A percentile compares a stretch with the other conserved stretches of the same genome.
phyloP scores from a whole-genome alignment of 2,888 invertebrate species.

The Taphrorychus bicolor region DNA sequence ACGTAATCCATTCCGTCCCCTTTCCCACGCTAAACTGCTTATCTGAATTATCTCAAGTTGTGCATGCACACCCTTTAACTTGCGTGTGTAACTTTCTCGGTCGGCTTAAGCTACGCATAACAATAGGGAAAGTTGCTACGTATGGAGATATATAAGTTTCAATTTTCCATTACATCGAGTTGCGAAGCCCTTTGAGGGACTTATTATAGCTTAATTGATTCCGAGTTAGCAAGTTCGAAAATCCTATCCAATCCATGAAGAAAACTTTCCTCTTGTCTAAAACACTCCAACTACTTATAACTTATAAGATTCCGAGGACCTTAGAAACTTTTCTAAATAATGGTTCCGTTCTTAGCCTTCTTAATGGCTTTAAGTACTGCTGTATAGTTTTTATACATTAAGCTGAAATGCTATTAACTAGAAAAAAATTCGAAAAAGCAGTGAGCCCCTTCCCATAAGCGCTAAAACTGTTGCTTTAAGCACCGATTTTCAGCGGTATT shows the following conservation, averaged over 20 bases:
- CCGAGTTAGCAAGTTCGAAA: conserved; percentile 19
- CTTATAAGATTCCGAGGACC: conserved; percentile 30
- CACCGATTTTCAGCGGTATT: conserved; percentile 53
- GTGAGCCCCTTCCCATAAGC: background rate
- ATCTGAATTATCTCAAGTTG: conserved; percentile 27
- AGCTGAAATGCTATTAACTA: no score
- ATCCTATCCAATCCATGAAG: conserved; percentile 30
- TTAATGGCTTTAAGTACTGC: conserved; percentile 8
- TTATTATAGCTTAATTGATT: conserved; percentile 29
- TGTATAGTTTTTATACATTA: background rate
- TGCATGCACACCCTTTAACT: conserved; percentile 17
- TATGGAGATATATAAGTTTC: background rate
- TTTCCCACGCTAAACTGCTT: conserved; percentile 22
- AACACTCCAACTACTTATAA: conserved; percentile 35
- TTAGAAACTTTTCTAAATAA: conserved; percentile 28
- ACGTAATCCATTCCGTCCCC: conserved; percentile 5
- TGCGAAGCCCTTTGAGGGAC: conserved; percentile 1
- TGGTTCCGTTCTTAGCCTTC: conserved; percentile 19
- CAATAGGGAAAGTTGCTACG: conserved; percentile 1
- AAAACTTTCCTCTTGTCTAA: conserved; percentile 29
- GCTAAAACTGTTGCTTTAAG: conserved; percentile 52
- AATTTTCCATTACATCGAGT: background rate
- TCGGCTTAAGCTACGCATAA: conserved; percentile 11
- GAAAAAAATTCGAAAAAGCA: no score
- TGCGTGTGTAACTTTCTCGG: conserved; percentile 16